Percentiles rank a stretch among this genome's conserved stretches.
Evolutionary conservation across 1,140 invertebrate genomes (phyloP).

Genomic region (Drosophila littoralis): DNA sequence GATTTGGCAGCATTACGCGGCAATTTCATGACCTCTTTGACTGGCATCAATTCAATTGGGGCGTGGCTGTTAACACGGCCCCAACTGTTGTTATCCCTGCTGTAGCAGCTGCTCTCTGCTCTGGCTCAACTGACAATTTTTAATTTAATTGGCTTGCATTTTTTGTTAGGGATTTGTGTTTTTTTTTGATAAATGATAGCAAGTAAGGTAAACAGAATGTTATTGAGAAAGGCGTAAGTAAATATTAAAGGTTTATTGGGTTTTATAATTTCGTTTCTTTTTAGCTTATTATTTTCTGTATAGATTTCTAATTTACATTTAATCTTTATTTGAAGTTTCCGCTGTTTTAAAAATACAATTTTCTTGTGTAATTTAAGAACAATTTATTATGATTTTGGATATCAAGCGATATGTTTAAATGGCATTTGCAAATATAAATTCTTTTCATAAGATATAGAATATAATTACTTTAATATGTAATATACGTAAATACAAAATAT

Average conservation of each 20-base stretch:
- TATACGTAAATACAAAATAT: no score
- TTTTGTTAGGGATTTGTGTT: slow-evolving; percentile 5
- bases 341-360: no score
- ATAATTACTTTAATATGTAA: no score
- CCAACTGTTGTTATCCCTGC: slow-evolving; percentile 17
- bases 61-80: slow-evolving; percentile 34
- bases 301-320: no score
- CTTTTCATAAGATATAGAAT: no score
- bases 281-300: no score
- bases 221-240: background rate
- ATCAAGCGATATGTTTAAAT: no score
- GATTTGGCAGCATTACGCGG: slow-evolving; percentile 25
- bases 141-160: slow-evolving; percentile 11
- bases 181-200: slow-evolving; percentile 15
- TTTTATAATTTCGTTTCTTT: background rate
- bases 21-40: slow-evolving; percentile 9
- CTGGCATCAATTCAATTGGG: slow-evolving; percentile 5
- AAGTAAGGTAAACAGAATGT: background rate
- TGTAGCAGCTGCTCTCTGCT: background rate
- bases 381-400: no score
- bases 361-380: no score
- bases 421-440: no score
- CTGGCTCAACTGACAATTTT: background rate
- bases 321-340: no score
- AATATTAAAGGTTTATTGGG: background rate